Percentiles rank a stretch among this genome's conserved stretches.
phyloP scores from a whole-genome alignment of 2,797 vertebrate genomes.

The Trematomus bernacchii region DNA sequence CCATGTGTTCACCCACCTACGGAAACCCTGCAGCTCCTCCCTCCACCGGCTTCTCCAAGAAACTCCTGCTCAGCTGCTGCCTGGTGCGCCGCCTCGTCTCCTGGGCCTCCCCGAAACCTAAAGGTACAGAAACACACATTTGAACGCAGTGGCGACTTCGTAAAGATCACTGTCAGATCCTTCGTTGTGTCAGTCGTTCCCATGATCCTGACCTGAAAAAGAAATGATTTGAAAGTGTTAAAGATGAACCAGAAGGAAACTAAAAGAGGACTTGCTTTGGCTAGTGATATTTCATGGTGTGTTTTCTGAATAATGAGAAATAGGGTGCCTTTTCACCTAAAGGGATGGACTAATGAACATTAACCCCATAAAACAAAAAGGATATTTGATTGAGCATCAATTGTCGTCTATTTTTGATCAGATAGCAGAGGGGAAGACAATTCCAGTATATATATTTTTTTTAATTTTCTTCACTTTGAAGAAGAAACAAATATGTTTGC shows the following conservation, averaged over 20 bases:
- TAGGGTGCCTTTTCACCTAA: neutral
- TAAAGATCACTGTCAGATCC: neutral
- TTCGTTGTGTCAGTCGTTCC: neutral
- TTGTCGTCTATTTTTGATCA: too few species aligned
- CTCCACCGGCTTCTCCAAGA: slow-evolving; percentile 81
- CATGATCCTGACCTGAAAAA: neutral
- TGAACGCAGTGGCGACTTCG: neutral
- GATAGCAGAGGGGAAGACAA: neutral
- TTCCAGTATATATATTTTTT: too few species aligned
- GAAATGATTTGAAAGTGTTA: neutral
- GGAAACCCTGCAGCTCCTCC: too few species aligned
- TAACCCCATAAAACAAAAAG: neutral
- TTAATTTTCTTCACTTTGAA: too few species aligned
- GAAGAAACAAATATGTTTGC: too few species aligned
- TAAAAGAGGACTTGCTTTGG: neutral
- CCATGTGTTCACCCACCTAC: slow-evolving; percentile 77
- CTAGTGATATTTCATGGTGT: neutral
- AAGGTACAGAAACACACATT: slow-evolving; percentile 80
- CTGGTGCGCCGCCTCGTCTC: slow-evolving; percentile 87
- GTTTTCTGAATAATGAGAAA: neutral
- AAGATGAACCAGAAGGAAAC: neutral
- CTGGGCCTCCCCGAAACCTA: slow-evolving; percentile 85
- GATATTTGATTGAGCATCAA: neutral
- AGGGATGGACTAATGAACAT: neutral
- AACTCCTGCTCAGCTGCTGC: slow-evolving; percentile 89